Evolutionary conservation across 2,797 vertebrate genomes (phyloP).

Genomic region (Echeneis naucrates): DNA sequence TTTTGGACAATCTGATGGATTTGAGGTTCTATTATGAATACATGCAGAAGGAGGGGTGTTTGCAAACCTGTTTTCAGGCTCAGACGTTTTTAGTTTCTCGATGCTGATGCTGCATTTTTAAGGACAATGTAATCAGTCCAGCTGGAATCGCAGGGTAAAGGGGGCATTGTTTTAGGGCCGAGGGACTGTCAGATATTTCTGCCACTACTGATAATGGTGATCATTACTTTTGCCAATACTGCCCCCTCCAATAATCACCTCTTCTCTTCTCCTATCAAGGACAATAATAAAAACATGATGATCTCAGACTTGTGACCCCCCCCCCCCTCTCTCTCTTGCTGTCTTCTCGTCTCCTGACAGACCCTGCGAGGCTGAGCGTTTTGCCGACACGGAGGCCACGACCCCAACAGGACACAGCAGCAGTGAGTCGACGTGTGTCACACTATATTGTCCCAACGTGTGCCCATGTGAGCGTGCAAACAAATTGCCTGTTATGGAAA

Average conservation of each 20-base stretch:
- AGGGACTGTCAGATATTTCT: not conserved
- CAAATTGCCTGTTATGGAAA: slow-evolving; percentile 9
- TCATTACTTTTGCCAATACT: not conserved
- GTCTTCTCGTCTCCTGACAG: slow-evolving; percentile 56
- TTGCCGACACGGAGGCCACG: slow-evolving; percentile 38
- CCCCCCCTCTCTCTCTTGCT: slow-evolving; percentile 15
- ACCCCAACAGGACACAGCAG: slow-evolving; percentile 52
- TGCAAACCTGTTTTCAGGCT: slow-evolving; percentile 41
- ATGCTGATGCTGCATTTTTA: slow-evolving; percentile 54
- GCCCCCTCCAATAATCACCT: not conserved
- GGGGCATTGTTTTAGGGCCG: slow-evolving; percentile 6
- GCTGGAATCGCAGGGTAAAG: slow-evolving; percentile 19
- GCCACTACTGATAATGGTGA: not conserved
- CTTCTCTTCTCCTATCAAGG: not conserved
- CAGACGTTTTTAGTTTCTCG: slow-evolving; percentile 41
- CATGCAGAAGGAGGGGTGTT: slow-evolving; percentile 6
- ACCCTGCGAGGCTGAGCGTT: slow-evolving; percentile 26
- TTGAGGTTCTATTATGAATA: slow-evolving; percentile 63
- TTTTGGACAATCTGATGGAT: slow-evolving; percentile 59
- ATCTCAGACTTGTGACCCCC: slow-evolving; percentile 31
- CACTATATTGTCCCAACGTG: slow-evolving; percentile 23
- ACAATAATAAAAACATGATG: not conserved
- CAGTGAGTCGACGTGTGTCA: slow-evolving; percentile 62
- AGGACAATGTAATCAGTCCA: slow-evolving; percentile 14
- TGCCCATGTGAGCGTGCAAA: slow-evolving; percentile 19